Evolutionary conservation across 2,113 vertebrate species (phyloP).

Genomic region (Rhadina sibilatrix): DNA sequence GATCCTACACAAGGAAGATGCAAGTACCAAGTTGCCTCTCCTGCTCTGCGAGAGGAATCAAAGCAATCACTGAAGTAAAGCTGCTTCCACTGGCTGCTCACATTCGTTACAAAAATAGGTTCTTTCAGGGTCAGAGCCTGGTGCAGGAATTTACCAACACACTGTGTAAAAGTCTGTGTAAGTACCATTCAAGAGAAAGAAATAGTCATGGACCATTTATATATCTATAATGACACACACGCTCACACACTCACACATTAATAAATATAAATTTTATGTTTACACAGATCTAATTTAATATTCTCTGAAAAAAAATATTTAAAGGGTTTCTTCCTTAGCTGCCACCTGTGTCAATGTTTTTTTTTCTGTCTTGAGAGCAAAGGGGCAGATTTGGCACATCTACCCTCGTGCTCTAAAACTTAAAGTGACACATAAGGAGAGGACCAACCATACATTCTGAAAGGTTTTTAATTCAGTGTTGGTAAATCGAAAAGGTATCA

Average conservation of each 20-base stretch:
- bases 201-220: constrained; percentile 55
- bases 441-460: constrained; percentile 23
- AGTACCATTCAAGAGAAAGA: constrained; percentile 60
- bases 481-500: constrained; percentile 30
- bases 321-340: constrained; percentile 54
- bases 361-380: not conserved
- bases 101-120: not conserved
- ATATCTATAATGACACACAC: constrained; percentile 30
- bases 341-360: not conserved
- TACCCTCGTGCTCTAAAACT: not conserved
- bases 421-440: constrained; percentile 28
- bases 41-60: not conserved
- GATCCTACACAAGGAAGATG: not conserved
- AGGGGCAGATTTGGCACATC: not conserved
- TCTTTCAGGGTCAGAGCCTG: constrained; percentile 34
- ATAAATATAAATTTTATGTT: constrained; percentile 61
- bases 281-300: constrained; percentile 63
- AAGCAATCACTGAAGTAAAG: not conserved
- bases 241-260: not conserved
- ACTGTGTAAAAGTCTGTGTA: constrained; percentile 16
- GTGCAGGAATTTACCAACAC: constrained; percentile 1
- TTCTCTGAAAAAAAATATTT: constrained; percentile 40
- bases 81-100: constrained; percentile 7
- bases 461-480: constrained; percentile 38
- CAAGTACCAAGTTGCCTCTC: not conserved